phyloP scores from a whole-genome alignment of 2,797 vertebrate species.

The Neostethus bicornis region DNA sequence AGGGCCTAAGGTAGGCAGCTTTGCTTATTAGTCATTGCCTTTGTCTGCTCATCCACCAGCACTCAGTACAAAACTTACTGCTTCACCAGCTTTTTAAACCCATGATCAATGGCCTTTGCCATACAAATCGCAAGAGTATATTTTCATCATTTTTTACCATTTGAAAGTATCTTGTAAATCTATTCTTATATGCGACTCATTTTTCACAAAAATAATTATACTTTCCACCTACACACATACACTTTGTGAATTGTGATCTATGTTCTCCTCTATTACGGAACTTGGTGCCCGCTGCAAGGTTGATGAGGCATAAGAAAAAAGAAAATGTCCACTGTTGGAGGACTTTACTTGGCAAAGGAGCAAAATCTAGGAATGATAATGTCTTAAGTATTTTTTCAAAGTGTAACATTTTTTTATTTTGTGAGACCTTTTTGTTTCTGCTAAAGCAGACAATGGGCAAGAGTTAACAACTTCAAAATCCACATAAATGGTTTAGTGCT shows the following conservation, averaged over 20 bases:
- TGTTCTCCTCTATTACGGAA: background rate
- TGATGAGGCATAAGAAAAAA: background rate
- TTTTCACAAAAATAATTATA: background rate
- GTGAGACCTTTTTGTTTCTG: no score
- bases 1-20: constrained; percentile 86
- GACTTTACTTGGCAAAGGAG: background rate
- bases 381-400: background rate
- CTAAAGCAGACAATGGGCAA: no score
- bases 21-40: constrained; percentile 91
- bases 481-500: no score
- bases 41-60: constrained; percentile 61
- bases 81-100: constrained; percentile 44
- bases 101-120: constrained; percentile 15
- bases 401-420: no score
- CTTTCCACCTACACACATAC: background rate
- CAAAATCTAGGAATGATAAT: background rate
- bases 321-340: background rate
- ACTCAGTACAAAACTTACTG: constrained; percentile 50
- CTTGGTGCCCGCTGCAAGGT: background rate
- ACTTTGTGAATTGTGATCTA: background rate
- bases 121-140: background rate
- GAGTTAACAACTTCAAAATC: no score
- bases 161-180: background rate
- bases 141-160: background rate
- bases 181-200: background rate